These are phyloP conservation scores for Megalops cyprinoides DNA, from an alignment of 2,797 vertebrate species.

Conservation along the genomic window DNA sequence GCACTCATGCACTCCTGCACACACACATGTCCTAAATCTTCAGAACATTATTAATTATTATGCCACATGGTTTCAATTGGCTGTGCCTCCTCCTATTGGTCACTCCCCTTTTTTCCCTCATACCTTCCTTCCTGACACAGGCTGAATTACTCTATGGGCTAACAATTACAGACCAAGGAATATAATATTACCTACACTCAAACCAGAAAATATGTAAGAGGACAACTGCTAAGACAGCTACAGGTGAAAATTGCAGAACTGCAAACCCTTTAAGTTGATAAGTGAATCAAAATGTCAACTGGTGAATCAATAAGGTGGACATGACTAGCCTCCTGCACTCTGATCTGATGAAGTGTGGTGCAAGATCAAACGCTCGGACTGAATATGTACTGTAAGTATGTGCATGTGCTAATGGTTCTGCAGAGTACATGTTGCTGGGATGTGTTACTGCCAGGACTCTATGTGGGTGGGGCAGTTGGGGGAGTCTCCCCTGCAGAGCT, in stretches of 20 bases:
- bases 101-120: background rate
- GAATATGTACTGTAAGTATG: slow-evolving; percentile 5
- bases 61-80: background rate
- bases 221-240: background rate
- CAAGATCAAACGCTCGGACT: background rate
- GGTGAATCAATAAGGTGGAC: background rate
- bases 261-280: background rate
- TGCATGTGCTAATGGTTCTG: background rate
- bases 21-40: too few relatives aligned
- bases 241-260: background rate
- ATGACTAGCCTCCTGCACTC: too few relatives aligned
- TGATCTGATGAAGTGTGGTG: too few relatives aligned
- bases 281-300: background rate
- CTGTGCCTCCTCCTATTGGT: background rate
- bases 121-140: background rate
- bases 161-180: background rate
- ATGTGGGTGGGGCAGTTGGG: background rate
- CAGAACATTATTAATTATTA: background rate
- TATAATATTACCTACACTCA: background rate
- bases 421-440: background rate
- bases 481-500: background rate
- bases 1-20: too few relatives aligned
- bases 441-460: background rate
- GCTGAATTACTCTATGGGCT: background rate
- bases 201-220: background rate